Evolutionary conservation across 1,140 invertebrate species (phyloP).

Genomic region (Drosophila pallidifrons): DNA sequence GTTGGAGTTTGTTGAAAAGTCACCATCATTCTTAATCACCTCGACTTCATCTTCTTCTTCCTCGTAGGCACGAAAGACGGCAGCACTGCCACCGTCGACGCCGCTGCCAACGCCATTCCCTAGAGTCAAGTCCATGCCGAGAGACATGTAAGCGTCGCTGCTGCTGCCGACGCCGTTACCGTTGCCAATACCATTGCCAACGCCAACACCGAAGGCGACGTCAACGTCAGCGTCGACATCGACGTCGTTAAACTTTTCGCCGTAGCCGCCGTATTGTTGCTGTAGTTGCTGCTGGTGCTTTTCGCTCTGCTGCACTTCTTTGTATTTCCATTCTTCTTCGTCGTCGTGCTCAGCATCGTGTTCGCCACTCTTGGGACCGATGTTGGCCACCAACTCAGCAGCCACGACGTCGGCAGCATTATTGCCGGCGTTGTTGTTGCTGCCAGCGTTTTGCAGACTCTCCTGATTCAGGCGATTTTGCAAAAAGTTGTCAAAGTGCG

Average conservation of each 20-base stretch:
- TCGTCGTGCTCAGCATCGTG: constrained; percentile 63
- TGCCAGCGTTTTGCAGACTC: constrained; percentile 71
- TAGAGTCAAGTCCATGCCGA: constrained; percentile 43
- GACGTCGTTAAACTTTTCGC: constrained; percentile 47
- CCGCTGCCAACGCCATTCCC: constrained; percentile 44
- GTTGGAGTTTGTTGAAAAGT: constrained; percentile 78
- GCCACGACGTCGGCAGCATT: constrained; percentile 56
- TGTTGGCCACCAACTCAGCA: constrained; percentile 58
- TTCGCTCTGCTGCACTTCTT: constrained; percentile 83
- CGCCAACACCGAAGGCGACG: constrained; percentile 43
- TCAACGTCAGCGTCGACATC: constrained; percentile 38
- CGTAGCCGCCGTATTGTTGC: constrained; percentile 39
- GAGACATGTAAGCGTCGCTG: constrained; percentile 45
- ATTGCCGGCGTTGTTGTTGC: constrained; percentile 54
- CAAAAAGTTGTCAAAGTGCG: constrained; percentile 73
- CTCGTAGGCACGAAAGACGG: constrained; percentile 27
- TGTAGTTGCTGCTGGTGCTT: constrained; percentile 66
- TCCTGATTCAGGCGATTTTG: constrained; percentile 68
- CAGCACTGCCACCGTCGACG: constrained; percentile 34
- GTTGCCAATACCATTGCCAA: constrained; percentile 47
- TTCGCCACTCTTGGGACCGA: constrained; percentile 57
- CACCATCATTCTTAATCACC: constrained; percentile 74
- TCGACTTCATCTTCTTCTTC: constrained; percentile 64
- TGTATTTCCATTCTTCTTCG: constrained; percentile 82
- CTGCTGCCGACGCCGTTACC: constrained; percentile 30